These are phyloP conservation scores for Petrolisthes cinctipes DNA, from an alignment of 2,888 invertebrate species.

Conservation along the genomic window DNA sequence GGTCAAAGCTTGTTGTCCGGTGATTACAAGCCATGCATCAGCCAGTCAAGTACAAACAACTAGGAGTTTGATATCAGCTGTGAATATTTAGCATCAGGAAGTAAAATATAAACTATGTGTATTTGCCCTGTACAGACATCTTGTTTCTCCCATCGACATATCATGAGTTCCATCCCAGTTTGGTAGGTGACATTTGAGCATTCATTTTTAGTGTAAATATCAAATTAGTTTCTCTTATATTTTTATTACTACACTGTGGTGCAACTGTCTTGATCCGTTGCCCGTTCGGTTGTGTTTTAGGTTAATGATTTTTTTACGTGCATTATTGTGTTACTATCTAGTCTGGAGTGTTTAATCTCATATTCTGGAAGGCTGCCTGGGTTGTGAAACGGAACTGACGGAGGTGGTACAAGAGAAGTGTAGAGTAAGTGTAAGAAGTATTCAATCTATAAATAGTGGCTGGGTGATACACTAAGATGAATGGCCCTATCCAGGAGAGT, in stretches of 20 bases:
- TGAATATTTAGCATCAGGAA: conserved; percentile 14
- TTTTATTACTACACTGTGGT: conserved; percentile 21
- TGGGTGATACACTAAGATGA: no score
- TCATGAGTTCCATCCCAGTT: conserved; percentile 28
- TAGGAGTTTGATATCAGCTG: neutral
- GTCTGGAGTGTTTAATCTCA: conserved; percentile 51
- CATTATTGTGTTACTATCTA: conserved; percentile 28
- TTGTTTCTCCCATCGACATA: neutral
- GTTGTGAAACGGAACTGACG: neutral
- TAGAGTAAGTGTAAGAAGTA: no score
- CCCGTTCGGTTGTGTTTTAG: conserved; percentile 31
- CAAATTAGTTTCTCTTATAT: conserved; percentile 26
- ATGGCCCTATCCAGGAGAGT: no score
- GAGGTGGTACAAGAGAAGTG: neutral
- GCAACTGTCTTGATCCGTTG: conserved; percentile 25
- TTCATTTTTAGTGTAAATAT: conserved; percentile 31
- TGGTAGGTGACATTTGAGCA: conserved; percentile 41
- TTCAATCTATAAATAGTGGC: no score
- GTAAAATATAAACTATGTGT: conserved; percentile 9
- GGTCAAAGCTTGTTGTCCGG: no score
- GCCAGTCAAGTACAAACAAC: no score
- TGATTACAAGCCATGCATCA: no score
- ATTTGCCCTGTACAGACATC: conserved; percentile 9
- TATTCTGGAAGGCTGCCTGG: conserved; percentile 25
- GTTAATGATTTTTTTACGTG: conserved; percentile 5